Percentiles rank a stretch among this genome's conserved stretches.
Conservation (phyloP, 2,888 invertebrate genomes). For the Lymantria dispar region DNA sequence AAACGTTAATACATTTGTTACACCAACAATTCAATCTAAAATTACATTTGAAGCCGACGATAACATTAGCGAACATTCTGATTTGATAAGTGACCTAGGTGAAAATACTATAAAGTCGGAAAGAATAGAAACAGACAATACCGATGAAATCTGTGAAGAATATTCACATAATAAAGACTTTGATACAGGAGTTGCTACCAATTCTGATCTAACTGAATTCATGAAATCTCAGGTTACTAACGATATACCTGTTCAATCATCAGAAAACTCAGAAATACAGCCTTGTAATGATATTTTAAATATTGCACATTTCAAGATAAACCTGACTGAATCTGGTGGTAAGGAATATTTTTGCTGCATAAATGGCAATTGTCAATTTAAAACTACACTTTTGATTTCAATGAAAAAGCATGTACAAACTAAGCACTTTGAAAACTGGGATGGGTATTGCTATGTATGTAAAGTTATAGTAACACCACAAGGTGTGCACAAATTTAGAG, state of each 20-base stretch:
- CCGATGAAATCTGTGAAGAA: constrained; percentile 13
- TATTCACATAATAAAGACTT: constrained; percentile 9
- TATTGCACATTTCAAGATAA: constrained; percentile 65
- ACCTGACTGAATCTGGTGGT: constrained; percentile 45
- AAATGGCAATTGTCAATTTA: constrained; percentile 62
- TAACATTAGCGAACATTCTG: constrained; percentile 24
- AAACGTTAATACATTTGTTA: neutral
- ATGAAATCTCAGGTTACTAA: neutral
- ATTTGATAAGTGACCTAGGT: constrained; percentile 15
- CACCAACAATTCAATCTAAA: constrained; percentile 48
- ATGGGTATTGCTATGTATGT: constrained; percentile 80
- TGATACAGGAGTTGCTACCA: constrained; percentile 1
- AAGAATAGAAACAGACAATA: constrained; percentile 17
- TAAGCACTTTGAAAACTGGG: constrained; percentile 75
- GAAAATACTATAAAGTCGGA: constrained; percentile 25
- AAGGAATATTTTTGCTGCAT: constrained; percentile 72
- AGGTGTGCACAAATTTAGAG: constrained; percentile 58
- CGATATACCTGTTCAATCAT: neutral
- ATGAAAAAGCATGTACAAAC: constrained; percentile 70
- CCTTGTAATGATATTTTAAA: constrained; percentile 37
- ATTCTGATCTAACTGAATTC: neutral
- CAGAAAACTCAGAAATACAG: neutral
- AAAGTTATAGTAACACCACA: constrained; percentile 68
- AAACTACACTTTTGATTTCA: constrained; percentile 64
- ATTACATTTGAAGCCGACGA: constrained; percentile 62